These are phyloP conservation scores for Endomychus coccineus DNA, from an alignment of 2,888 invertebrate genomes.

Conservation along the genomic window DNA sequence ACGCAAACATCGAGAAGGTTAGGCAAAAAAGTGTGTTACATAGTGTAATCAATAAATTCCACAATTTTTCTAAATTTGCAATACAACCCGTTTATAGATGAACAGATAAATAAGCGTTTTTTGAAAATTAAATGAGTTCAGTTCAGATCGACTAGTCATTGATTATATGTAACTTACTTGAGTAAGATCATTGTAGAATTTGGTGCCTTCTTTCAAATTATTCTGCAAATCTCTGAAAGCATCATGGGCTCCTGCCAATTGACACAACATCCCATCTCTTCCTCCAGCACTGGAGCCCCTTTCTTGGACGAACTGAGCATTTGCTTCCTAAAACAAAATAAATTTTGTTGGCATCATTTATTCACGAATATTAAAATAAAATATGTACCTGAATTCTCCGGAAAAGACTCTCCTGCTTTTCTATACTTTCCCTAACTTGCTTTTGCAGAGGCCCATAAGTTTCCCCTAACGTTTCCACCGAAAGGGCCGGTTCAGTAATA, in stretches of 20 bases:
- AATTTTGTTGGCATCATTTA: not conserved
- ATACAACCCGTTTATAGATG: too few species aligned
- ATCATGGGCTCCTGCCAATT: constrained; percentile 86
- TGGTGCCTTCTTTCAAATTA: constrained; percentile 92
- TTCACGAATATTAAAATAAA: not conserved
- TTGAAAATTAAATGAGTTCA: too few species aligned
- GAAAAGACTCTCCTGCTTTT: constrained; percentile 63
- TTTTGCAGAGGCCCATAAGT: constrained; percentile 70
- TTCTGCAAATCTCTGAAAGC: constrained; percentile 83
- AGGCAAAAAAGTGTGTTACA: too few species aligned
- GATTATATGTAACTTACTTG: constrained; percentile 52
- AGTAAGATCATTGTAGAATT: constrained; percentile 92
- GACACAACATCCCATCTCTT: constrained; percentile 74
- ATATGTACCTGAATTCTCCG: constrained; percentile 56
- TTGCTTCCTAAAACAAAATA: constrained; percentile 42
- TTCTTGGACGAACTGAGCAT: constrained; percentile 56
- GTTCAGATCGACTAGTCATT: too few species aligned
- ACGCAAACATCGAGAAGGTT: too few species aligned
- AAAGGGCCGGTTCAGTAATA: constrained; percentile 68
- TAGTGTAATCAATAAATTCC: too few species aligned
- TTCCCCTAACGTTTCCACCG: constrained; percentile 63
- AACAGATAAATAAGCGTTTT: too few species aligned
- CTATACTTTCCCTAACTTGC: constrained; percentile 68
- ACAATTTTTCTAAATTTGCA: too few species aligned
- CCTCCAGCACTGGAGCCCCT: constrained; percentile 56